Evolutionary conservation across 23 tunicate genomes (phyloP).

Genomic region (Phallusia fumigata): DNA sequence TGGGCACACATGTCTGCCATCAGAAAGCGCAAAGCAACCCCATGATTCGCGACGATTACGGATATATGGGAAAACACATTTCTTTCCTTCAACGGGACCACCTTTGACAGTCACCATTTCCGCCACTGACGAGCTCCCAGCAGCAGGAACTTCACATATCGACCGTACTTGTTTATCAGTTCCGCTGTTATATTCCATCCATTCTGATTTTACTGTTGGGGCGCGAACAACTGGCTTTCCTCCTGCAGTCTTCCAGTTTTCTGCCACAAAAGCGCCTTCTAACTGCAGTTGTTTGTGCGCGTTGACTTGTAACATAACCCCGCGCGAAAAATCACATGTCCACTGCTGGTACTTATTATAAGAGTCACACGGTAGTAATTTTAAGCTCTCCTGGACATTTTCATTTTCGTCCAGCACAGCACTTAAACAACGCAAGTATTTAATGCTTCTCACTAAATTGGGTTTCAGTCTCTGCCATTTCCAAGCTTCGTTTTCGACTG

Average conservation of each 20-base stretch:
- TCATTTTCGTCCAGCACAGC: conserved; percentile 6
- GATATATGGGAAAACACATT: conserved; percentile 78
- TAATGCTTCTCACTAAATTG: conserved; percentile 18
- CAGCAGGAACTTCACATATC: conserved; percentile 20
- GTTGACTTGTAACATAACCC: neutral
- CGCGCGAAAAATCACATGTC: conserved; percentile 21
- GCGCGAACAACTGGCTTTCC: neutral
- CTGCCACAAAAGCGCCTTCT: conserved; percentile 7
- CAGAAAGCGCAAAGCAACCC: conserved; percentile 23
- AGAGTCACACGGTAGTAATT: conserved; percentile 24
- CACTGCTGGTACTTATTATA: conserved; percentile 22
- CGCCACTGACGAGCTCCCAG: neutral
- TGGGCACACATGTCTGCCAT: conserved; percentile 30
- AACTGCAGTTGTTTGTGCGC: neutral
- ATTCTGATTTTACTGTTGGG: neutral
- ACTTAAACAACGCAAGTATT: conserved; percentile 12
- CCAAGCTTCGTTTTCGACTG: conserved; percentile 20
- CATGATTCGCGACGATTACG: conserved; percentile 39
- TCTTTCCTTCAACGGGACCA: conserved; percentile 45
- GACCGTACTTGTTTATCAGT: neutral
- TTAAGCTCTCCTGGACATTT: conserved; percentile 5
- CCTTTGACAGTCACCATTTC: conserved; percentile 38
- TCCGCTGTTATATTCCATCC: conserved; percentile 19
- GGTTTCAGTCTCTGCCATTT: conserved; percentile 26
- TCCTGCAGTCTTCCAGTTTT: neutral